These are phyloP conservation scores for Darevskia mixta DNA, from an alignment of 2,797 vertebrate species.

Conservation along the genomic window DNA sequence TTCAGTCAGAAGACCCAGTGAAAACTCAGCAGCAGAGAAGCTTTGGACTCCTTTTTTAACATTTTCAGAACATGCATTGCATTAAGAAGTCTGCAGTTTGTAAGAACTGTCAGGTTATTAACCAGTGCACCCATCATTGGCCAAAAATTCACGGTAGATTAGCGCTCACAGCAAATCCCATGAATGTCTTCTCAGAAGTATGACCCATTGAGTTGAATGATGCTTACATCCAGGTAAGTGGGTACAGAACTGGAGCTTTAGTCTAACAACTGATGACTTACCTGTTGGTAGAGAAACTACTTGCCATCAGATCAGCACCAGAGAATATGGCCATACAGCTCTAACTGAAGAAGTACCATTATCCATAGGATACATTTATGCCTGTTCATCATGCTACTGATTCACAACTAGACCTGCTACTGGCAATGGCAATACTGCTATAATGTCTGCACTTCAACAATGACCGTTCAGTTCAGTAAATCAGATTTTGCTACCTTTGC, in stretches of 20 bases:
- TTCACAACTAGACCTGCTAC: not conserved
- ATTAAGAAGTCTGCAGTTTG: not conserved
- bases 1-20: not conserved
- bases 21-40: not conserved
- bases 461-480: not conserved
- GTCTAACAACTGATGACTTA: not conserved
- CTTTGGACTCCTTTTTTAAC: not conserved
- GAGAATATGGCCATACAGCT: not conserved
- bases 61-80: not conserved
- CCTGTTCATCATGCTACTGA: not conserved
- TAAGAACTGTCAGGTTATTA: too few relatives aligned
- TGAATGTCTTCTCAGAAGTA: not conserved
- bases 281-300: not conserved
- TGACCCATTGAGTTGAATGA: not conserved
- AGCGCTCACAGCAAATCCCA: not conserved
- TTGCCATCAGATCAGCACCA: not conserved
- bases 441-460: not conserved
- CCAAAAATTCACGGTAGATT: not conserved
- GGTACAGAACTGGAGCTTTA: not conserved
- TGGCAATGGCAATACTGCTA: not conserved
- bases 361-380: not conserved
- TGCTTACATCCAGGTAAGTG: not conserved
- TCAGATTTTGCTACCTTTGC: not conserved
- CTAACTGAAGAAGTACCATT: not conserved
- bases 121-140: not conserved